These are phyloP conservation scores for Drosophila nr. perissopoda DNA, from an alignment of 2,888 invertebrate species.

Conservation along the genomic window DNA sequence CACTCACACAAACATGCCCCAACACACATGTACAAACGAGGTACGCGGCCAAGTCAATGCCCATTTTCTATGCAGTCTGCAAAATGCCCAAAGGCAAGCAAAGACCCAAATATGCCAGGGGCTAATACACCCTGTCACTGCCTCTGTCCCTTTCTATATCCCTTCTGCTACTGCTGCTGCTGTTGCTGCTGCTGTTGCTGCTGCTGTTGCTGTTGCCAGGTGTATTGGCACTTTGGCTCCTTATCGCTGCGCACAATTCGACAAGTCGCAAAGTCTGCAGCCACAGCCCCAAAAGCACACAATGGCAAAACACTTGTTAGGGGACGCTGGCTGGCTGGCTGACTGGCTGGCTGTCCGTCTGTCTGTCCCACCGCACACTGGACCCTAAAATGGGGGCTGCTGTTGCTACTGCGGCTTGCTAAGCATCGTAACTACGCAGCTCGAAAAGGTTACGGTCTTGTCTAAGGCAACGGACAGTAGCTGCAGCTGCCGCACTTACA, in stretches of 20 bases:
- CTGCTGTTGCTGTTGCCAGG: slow-evolving; percentile 39
- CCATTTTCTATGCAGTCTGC: slow-evolving; percentile 63
- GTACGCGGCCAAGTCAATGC: slow-evolving; percentile 47
- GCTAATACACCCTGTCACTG: slow-evolving; percentile 8
- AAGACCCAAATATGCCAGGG: slow-evolving; percentile 44
- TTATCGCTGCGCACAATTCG: slow-evolving; percentile 69
- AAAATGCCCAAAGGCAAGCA: slow-evolving; percentile 53
- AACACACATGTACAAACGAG: slow-evolving; percentile 41
- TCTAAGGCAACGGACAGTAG: slow-evolving; percentile 5
- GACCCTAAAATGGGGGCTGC: slow-evolving; percentile 1
- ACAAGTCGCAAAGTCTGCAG: slow-evolving; percentile 67
- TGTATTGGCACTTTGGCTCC: slow-evolving; percentile 70
- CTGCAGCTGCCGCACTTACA: slow-evolving; percentile 8
- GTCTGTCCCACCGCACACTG: neutral
- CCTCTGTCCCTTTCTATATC: neutral
- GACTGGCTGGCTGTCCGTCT: neutral
- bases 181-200: neutral
- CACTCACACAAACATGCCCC: slow-evolving; percentile 5
- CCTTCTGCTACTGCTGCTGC: neutral
- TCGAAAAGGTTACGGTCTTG: slow-evolving; percentile 23
- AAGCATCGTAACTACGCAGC: slow-evolving; percentile 41
- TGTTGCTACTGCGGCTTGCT: slow-evolving; percentile 27
- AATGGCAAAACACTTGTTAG: slow-evolving; percentile 50
- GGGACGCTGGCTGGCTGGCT: slow-evolving; percentile 5
- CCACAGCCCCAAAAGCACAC: slow-evolving; percentile 23